Evolutionary conservation across 1,140 invertebrate genomes (phyloP).

Genomic region (Anastrepha obliqua): DNA sequence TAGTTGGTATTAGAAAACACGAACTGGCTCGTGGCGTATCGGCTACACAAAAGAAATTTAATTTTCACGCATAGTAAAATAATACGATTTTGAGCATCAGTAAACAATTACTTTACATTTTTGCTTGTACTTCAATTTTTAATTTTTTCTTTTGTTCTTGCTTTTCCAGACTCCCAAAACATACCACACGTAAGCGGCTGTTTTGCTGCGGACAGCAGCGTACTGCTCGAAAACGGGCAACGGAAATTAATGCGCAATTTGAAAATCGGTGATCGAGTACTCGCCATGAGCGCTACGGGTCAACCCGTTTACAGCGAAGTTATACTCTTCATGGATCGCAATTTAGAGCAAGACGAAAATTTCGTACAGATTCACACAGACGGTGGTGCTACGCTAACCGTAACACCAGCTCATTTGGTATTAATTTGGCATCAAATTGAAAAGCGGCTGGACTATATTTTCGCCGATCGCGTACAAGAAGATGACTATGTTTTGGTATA

Average conservation of each 20-base stretch:
- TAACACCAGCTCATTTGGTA: constrained; percentile 92
- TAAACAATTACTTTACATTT: not conserved
- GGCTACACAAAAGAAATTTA: not conserved
- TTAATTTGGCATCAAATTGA: constrained; percentile 70
- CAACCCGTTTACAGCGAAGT: constrained; percentile 87
- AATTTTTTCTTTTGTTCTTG: constrained; percentile 56
- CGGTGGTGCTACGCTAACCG: constrained; percentile 81
- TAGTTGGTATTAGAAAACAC: constrained; percentile 10
- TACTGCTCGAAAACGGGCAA: constrained; percentile 77
- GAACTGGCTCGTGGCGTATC: constrained; percentile 3
- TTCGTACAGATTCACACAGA: constrained; percentile 85
- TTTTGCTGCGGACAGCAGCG: constrained; percentile 82
- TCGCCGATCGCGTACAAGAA: constrained; percentile 78
- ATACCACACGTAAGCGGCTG: constrained; percentile 88
- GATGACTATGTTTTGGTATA: constrained; percentile 76
- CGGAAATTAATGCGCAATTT: constrained; percentile 82
- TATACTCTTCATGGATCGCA: constrained; percentile 91
- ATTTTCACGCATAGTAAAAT: not conserved
- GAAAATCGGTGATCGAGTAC: constrained; percentile 85
- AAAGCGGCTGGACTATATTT: constrained; percentile 75
- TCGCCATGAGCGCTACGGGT: constrained; percentile 83
- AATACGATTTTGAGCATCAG: constrained; percentile 13
- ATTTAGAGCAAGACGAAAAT: constrained; percentile 79
- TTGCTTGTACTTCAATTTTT: not conserved
- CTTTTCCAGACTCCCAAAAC: constrained; percentile 91